These are phyloP conservation scores for Vanessa tameamea DNA, from an alignment of 1,140 invertebrate species.

Conservation along the genomic window DNA sequence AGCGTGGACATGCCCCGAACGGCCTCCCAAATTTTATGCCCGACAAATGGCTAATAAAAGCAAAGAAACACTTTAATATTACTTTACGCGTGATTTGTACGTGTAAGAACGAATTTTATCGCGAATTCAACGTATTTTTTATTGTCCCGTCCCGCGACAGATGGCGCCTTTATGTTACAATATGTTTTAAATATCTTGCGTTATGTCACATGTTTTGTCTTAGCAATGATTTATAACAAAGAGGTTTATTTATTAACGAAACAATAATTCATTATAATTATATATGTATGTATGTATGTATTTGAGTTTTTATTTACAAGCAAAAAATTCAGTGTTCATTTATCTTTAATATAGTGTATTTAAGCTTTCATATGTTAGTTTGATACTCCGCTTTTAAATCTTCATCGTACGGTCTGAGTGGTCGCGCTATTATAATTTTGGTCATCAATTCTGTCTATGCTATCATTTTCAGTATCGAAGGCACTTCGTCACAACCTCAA, in stretches of 20 bases:
- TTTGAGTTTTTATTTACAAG: no score
- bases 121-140: conserved; percentile 8
- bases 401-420: no score
- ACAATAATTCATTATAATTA: no score
- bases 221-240: no score
- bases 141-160: background rate
- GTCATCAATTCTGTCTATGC: background rate
- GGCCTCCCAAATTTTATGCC: conserved; percentile 10
- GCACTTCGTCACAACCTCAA: conserved; percentile 4
- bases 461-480: conserved; percentile 6
- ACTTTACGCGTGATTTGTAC: conserved; percentile 19
- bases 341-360: no score
- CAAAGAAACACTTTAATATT: conserved; percentile 9
- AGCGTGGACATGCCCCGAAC: conserved; percentile 7
- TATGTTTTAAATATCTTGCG: no score
- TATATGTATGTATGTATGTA: no score
- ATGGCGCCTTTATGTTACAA: background rate
- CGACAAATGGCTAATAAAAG: conserved; percentile 12
- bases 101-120: conserved; percentile 12
- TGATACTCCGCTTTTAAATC: no score
- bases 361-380: no score
- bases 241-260: no score
- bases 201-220: no score
- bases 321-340: no score
- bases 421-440: background rate